Percentiles rank a stretch among this genome's conserved stretches.
Evolutionary conservation across 2,888 invertebrate species (phyloP).

Genomic region (Drosophila mayaguana): DNA sequence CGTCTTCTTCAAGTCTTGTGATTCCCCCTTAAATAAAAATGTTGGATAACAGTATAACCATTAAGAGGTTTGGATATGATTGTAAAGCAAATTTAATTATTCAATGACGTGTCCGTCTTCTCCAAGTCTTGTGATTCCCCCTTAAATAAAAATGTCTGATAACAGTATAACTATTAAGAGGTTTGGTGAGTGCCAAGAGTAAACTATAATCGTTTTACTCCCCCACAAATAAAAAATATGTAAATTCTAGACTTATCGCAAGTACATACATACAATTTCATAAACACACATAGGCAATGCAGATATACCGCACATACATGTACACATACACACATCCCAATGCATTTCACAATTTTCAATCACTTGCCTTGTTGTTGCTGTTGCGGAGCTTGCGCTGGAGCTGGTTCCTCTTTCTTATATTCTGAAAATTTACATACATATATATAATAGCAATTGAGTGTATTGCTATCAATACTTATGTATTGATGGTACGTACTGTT

Average conservation of each 20-base stretch:
- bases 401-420: conserved; percentile 11
- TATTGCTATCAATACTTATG: no score
- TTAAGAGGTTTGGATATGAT: not conserved
- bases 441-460: not conserved
- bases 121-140: conserved; percentile 6
- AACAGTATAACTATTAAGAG: no score
- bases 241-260: not conserved
- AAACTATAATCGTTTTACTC: not conserved
- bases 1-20: not conserved
- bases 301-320: not conserved
- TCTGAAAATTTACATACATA: conserved; percentile 25
- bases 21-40: not conserved
- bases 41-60: no score
- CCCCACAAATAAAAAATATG: not conserved
- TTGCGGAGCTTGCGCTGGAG: conserved; percentile 22
- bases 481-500: conserved; percentile 50
- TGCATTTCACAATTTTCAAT: conserved; percentile 8
- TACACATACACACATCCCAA: not conserved
- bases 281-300: not conserved
- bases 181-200: not conserved
- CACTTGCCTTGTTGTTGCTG: conserved; percentile 46
- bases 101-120: not conserved
- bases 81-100: conserved; percentile 2
- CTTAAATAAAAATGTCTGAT: no score
- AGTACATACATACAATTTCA: not conserved